Base-by-base conservation (phyloP, 2,888 invertebrate genomes). In the Amiota mariae region DNA sequence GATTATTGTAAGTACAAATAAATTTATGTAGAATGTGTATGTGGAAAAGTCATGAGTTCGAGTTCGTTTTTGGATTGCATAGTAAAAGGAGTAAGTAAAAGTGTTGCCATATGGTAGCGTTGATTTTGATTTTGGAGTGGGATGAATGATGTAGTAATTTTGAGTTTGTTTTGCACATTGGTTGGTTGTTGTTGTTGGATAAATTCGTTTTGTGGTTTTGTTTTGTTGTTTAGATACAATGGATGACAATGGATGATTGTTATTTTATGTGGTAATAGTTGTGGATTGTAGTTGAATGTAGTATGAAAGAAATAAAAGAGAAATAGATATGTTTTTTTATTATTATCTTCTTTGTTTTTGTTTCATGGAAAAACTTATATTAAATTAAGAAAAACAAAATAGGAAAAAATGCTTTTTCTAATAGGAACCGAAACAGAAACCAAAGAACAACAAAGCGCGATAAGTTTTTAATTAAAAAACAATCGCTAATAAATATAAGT, bases 141-240 rank as follows among this genome's bases (percentile, higher is more conserved):
- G 71, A 67, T 20, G 59, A 24, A 63, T 24, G 24, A 24, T 24
- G 24, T 24, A 24, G 24, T 24, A 24, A 24, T 71, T 71, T 71
- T 46, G 46, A 18, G 63, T 2, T 36, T 36, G 24, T 36, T 36
- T 36, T 36, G 36, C 8, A 36, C 36, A 6, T 36, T 36, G 36
- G 36, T 36, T 36, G 36, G 36, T 36, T 48, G 13, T 59, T 24
- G 47, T 61, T 54, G 76, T 71, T 72, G 73, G 63, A 72, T 47
- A 48, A 9, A 20, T 51, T 57, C 71, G 54, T 63, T 36, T 72
- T 24, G 51, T 72, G 71, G 47, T 73, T 76, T 75, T 76, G 78
- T 72, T 75, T 71, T 76, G 57, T 67, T 75, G 67, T 71, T 59
- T 71, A 75, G 75, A 63, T 77, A 71, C 36, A n/a, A n/a, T 15